Conservation (phyloP, 2,113 vertebrate species). For the Pygoscelis adeliae region DNA sequence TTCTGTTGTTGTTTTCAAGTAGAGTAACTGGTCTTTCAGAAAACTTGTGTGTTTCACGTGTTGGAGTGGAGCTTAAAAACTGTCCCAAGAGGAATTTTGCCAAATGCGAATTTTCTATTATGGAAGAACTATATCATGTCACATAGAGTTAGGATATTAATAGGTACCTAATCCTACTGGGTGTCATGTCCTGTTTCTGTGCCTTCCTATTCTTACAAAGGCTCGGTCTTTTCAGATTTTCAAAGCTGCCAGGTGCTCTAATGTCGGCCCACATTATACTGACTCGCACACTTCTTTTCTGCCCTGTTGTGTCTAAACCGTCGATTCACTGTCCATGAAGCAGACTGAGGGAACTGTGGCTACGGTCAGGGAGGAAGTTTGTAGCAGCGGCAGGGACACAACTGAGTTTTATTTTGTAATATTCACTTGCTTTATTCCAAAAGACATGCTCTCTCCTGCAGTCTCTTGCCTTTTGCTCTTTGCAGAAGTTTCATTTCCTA, state of each 20-base stretch:
- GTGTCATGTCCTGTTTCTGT: neutral
- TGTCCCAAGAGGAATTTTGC: neutral
- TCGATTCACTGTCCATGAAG: neutral
- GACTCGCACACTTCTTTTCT: neutral
- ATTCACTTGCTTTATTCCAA: neutral
- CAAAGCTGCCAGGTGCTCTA: neutral
- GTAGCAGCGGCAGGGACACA: neutral
- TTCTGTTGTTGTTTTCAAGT: neutral
- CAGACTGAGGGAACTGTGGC: neutral
- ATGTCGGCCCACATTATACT: neutral
- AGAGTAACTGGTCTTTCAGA: neutral
- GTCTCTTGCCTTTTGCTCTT: neutral
- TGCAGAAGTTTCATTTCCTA: neutral
- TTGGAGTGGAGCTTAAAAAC: neutral
- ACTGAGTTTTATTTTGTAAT: neutral
- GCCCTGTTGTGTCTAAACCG: neutral
- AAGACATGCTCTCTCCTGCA: neutral
- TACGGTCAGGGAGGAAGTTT: neutral
- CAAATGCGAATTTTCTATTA: neutral
- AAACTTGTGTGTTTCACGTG: neutral
- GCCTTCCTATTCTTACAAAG: neutral
- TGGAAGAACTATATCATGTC: neutral
- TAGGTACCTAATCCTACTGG: neutral
- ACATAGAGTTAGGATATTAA: neutral
- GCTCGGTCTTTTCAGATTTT: neutral